Conservation (phyloP, 2,797 vertebrate species). For the Hydrocynus forskahlii region DNA sequence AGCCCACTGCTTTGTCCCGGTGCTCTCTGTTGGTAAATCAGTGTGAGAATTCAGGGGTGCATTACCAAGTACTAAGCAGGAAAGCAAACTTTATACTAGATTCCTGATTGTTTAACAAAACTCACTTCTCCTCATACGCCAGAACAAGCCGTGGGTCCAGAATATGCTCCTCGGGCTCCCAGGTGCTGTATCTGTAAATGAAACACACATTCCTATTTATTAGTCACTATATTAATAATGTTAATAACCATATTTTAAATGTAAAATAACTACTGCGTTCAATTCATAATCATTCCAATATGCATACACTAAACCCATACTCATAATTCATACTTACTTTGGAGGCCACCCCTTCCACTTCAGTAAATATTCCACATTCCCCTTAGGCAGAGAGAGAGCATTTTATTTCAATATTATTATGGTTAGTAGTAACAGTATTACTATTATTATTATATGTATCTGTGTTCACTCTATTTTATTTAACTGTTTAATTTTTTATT, state of each 20-base stretch:
- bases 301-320: too few species aligned
- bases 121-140: slow-evolving; percentile 96
- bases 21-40: slow-evolving; percentile 83
- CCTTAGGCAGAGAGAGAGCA: slow-evolving; percentile 73
- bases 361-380: slow-evolving; percentile 96
- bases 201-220: too few species aligned
- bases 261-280: too few species aligned
- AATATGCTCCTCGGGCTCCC: slow-evolving; percentile 98
- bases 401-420: background rate
- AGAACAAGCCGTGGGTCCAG: slow-evolving; percentile 93
- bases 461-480: too few species aligned
- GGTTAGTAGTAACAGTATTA: too few species aligned
- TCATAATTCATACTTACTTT: slow-evolving; percentile 84
- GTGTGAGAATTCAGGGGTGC: background rate
- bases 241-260: too few species aligned
- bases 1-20: slow-evolving; percentile 86
- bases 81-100: background rate
- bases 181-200: slow-evolving; percentile 91
- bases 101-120: slow-evolving; percentile 37
- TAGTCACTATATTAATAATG: too few species aligned
- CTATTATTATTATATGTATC: too few species aligned
- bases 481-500: too few species aligned
- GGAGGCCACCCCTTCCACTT: slow-evolving; percentile 99
- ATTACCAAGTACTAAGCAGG: background rate
- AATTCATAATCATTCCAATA: too few species aligned